A percentile compares a stretch with the other conserved stretches of the same genome.
Conservation (phyloP, 1,140 invertebrate genomes). For the Camponotus vicinus region DNA sequence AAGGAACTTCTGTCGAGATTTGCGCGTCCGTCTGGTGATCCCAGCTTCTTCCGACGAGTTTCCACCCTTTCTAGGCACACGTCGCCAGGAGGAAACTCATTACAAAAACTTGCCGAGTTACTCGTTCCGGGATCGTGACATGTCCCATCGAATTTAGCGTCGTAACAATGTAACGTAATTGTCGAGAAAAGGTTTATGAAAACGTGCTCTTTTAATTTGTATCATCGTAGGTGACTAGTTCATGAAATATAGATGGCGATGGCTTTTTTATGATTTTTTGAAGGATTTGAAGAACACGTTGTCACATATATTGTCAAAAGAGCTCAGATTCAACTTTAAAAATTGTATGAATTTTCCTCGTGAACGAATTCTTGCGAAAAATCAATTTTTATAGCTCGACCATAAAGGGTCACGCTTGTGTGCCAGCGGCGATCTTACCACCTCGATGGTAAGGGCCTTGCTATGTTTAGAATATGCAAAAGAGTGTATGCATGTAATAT, state of each 20-base stretch:
- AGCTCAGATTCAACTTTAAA: background rate
- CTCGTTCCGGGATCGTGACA: slow-evolving; percentile 35
- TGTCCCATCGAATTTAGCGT: slow-evolving; percentile 24
- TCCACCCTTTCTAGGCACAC: slow-evolving; percentile 29
- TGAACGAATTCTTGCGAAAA: background rate
- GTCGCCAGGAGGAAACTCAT: slow-evolving; percentile 56
- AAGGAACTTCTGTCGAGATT: slow-evolving; percentile 64
- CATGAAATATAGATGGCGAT: background rate
- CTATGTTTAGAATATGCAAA: slow-evolving; percentile 28
- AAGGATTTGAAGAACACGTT: background rate
- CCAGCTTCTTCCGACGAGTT: slow-evolving; percentile 49
- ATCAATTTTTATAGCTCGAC: background rate
- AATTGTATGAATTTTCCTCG: background rate
- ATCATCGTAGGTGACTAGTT: background rate
- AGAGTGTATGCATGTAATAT: slow-evolving; percentile 19
- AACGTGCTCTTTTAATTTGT: background rate
- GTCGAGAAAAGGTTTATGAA: background rate
- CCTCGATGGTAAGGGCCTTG: background rate
- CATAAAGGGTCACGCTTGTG: slow-evolving; percentile 34
- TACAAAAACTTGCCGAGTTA: slow-evolving; percentile 57
- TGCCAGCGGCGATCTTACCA: slow-evolving; percentile 11
- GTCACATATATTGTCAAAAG: background rate
- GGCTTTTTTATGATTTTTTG: background rate
- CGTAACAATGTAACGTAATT: background rate
- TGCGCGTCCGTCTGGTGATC: slow-evolving; percentile 53